Evolutionary conservation across 2,888 invertebrate species (phyloP), one percentile per base, ranked within the genome.

Genomic region (Elgonia sp.): DNA sequence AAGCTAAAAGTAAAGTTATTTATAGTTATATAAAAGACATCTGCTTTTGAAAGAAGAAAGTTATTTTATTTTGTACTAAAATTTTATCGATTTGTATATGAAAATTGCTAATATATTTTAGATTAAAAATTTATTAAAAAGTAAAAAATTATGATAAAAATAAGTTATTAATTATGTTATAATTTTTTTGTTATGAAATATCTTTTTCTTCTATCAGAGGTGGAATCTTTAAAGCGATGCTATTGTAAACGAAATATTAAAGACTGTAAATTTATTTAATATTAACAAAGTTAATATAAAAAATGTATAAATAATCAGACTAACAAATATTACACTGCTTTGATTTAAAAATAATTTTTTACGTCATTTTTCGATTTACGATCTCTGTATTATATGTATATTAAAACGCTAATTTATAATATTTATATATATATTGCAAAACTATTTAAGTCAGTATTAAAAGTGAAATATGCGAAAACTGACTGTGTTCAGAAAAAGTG

Each of bases 361-460:
- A 21, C 9, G 18, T 70, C 16, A 39, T 46, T 57, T 83, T 83
- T 67, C 20, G n/a, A 67, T 57, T 63, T 8, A 75, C 40, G 60
- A 62, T 20, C 60, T 76, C 60, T 83, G 83, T 83, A 83, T 83
- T 76, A 76, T 83, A 84, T 84, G 77, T 84, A 84, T 39, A 84
- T 83, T 83, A 60, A 69, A 50, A 76, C n/a, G 16, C 16, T 82
- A 37, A 67, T 82, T 82, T 82, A 75, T 62, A 50, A 70, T 42
- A 57, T 53, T 63, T 53, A 57, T 42, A 46, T 69, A 39, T 50
- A n/a, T 29, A 29, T 29, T 5, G 21, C 9, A 42, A 55, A 63
- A 8, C 16, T 39, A 75, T 77, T 46, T 12, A 60, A 7, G 16
- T 70, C 84, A 84, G 77, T 77, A 84, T 84, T 82, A 46, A 77